phyloP scores from a whole-genome alignment of 2,888 invertebrate genomes.

The Bellardia bayeri region DNA sequence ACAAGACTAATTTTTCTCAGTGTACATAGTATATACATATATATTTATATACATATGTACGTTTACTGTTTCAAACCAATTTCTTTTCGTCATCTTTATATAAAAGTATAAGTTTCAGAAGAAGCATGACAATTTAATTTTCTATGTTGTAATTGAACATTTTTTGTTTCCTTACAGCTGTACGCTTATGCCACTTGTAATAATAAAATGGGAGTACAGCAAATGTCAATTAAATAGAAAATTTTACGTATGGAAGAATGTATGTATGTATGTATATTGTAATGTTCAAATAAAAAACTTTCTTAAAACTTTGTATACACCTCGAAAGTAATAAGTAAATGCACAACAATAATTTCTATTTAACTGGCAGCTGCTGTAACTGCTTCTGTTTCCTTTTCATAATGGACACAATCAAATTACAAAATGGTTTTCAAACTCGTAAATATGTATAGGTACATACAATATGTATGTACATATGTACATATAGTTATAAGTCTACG shows the following conservation, averaged over 20 bases:
- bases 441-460: neutral
- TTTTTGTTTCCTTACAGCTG: neutral
- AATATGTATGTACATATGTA: neutral
- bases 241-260: neutral
- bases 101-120: neutral
- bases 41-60: no score
- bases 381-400: neutral
- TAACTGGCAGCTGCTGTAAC: neutral
- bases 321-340: neutral
- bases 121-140: constrained; percentile 34
- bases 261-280: neutral
- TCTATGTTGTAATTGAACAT: constrained; percentile 24
- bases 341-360: neutral
- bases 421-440: constrained; percentile 23
- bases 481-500: no score
- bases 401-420: constrained; percentile 51
- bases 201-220: neutral
- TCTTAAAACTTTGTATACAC: neutral
- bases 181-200: neutral
- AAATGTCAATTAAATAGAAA: neutral
- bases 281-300: neutral
- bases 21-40: no score
- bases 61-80: neutral
- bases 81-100: neutral
- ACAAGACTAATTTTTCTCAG: no score